Conservation (phyloP, 2,888 invertebrate species). For the Chouioia cunea region DNA sequence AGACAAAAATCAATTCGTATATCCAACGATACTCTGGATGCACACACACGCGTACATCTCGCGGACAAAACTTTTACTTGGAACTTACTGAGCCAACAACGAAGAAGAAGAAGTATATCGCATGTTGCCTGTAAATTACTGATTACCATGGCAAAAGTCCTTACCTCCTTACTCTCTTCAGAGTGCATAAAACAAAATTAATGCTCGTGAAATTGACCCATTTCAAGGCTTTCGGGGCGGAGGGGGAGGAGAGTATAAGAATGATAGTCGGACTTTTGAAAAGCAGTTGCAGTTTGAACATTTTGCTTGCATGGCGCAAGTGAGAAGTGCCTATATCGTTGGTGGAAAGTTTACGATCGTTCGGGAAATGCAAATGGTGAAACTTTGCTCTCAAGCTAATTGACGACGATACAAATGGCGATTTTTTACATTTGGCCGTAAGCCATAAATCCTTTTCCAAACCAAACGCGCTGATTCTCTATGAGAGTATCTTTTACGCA, state of each 20-base stretch:
- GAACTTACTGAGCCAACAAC: too few species aligned
- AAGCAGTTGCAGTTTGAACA: constrained; percentile 31
- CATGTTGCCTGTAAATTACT: constrained; percentile 30
- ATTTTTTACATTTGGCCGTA: neutral
- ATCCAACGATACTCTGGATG: too few species aligned
- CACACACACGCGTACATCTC: too few species aligned
- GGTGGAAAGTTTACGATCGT: constrained; percentile 16
- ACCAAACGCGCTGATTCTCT: constrained; percentile 39
- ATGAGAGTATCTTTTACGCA: constrained; percentile 32
- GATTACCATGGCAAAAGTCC: constrained; percentile 19
- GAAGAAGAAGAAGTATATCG: constrained; percentile 24
- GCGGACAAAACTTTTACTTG: constrained; percentile 16
- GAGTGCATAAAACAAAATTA: constrained; percentile 29
- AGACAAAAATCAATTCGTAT: too few species aligned
- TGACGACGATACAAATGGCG: constrained; percentile 9
- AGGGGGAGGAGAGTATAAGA: constrained; percentile 18
- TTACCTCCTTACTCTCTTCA: constrained; percentile 19
- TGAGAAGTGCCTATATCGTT: constrained; percentile 17
- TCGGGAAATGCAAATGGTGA: neutral
- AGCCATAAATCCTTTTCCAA: too few species aligned
- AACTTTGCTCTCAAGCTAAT: constrained; percentile 19
- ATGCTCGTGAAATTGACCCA: constrained; percentile 41
- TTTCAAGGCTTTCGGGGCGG: constrained; percentile 3
- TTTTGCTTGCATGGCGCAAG: constrained; percentile 1
- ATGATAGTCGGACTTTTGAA: constrained; percentile 34